Percentiles rank a stretch among this genome's conserved stretches.
Conservation (phyloP, 2,797 vertebrate genomes). For the Threskiornis aethiopicus region DNA sequence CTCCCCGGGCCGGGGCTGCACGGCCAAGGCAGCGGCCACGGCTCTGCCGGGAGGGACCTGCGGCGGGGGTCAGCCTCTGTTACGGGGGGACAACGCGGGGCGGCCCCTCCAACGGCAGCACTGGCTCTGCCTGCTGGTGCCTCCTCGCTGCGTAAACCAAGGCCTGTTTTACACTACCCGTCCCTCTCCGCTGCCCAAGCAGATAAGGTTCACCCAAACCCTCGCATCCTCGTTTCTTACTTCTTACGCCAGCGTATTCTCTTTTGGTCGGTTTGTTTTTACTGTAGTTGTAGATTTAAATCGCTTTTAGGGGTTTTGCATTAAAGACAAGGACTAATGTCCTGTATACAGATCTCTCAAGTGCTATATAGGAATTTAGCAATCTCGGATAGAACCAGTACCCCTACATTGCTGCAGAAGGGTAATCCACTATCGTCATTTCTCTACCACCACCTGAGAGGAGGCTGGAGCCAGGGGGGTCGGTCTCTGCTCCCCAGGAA, state of each 20-base stretch:
- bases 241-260: not conserved
- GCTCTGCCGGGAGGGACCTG: not conserved
- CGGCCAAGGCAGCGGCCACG: rapidly evolving
- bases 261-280: not conserved
- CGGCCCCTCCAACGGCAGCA: rapidly evolving
- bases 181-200: rapidly evolving
- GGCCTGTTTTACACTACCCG: too few relatives aligned
- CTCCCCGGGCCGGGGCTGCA: not conserved
- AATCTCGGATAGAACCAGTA: not conserved
- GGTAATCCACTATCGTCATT: too few relatives aligned
- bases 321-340: not conserved
- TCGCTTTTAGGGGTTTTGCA: not conserved
- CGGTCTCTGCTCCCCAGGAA: too few relatives aligned
- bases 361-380: rapidly evolving
- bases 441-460: too few relatives aligned
- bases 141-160: not conserved
- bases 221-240: not conserved
- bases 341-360: too few relatives aligned
- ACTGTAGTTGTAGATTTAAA: not conserved
- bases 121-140: rapidly evolving
- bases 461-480: too few relatives aligned
- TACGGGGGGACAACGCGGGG: rapidly evolving
- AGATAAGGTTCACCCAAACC: not conserved
- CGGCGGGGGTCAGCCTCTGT: too few relatives aligned
- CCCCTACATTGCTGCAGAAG: not conserved